Conservation (phyloP, 2,113 vertebrate species). For the Chauna torquata region DNA sequence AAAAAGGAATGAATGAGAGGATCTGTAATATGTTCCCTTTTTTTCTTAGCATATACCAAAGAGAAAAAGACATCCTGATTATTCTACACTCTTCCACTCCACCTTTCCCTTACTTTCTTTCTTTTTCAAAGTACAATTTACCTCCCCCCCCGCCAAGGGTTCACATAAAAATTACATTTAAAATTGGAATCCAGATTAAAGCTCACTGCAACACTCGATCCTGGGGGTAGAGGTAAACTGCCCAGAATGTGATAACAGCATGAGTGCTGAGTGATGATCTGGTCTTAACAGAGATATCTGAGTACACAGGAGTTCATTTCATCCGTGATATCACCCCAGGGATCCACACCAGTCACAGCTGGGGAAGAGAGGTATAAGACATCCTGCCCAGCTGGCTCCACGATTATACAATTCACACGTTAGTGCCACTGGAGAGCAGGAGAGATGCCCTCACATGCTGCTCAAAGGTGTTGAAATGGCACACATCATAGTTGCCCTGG, state of each 20-base stretch:
- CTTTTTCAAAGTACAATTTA: not conserved
- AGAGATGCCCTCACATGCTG: not conserved
- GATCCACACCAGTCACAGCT: not conserved
- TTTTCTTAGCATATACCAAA: not conserved
- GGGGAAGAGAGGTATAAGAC: not conserved
- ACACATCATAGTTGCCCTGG: not conserved
- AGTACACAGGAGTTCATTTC: conserved; percentile 39
- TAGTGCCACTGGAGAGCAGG: not conserved
- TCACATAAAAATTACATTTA: conserved; percentile 67
- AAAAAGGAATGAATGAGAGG: not conserved
- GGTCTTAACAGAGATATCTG: conserved; percentile 37
- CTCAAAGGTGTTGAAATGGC: not conserved
- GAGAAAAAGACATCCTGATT: not conserved
- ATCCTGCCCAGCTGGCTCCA: not conserved
- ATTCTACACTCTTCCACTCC: not conserved
- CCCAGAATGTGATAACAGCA: conserved; percentile 63
- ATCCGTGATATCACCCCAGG: not conserved
- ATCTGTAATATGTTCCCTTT: not conserved
- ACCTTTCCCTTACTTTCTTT: conserved; percentile 1
- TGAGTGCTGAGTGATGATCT: conserved; percentile 67
- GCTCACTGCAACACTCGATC: conserved; percentile 54
- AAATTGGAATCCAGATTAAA: conserved; percentile 68
- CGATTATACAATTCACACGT: not conserved
- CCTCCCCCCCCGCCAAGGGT: not conserved
- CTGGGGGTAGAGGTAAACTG: conserved; percentile 46